A percentile compares a stretch with the other conserved stretches of the same genome.
Evolutionary conservation across 2,888 invertebrate genomes (phyloP).

Genomic region (Plemyria rubiginata): DNA sequence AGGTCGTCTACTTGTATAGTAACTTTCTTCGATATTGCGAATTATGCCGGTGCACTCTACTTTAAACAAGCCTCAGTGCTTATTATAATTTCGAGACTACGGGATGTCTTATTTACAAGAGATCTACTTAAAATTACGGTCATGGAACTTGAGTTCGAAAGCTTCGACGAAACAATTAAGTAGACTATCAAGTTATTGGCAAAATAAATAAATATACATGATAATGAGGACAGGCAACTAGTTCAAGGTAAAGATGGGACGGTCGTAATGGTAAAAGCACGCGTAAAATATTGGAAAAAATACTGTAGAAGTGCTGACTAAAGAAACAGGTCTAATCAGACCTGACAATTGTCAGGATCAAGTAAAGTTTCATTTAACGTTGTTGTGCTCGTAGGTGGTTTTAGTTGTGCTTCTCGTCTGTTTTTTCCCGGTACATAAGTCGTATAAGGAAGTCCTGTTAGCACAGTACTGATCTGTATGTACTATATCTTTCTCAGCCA

Average conservation of each 20-base stretch:
- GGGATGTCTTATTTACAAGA: conserved; percentile 8
- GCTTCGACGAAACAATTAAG: conserved; percentile 16
- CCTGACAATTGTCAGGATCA: too few species aligned
- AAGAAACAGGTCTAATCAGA: neutral
- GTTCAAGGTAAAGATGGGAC: conserved; percentile 22
- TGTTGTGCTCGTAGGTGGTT: neutral
- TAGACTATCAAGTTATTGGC: conserved; percentile 16
- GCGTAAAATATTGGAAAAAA: neutral
- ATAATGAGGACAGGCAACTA: conserved; percentile 26
- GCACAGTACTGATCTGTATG: neutral
- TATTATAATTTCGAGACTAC: conserved; percentile 25
- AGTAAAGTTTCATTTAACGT: neutral
- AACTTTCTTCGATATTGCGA: conserved; percentile 45
- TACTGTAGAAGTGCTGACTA: neutral
- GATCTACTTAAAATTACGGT: conserved; percentile 21
- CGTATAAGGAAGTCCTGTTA: neutral
- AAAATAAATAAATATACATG: conserved; percentile 5
- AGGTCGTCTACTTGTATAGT: conserved; percentile 40
- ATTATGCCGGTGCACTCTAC: conserved; percentile 19
- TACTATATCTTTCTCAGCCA: neutral
- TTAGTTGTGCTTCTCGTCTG: neutral
- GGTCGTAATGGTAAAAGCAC: too few species aligned
- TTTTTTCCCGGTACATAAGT: neutral
- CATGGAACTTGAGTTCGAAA: conserved; percentile 17
- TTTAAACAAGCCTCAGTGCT: conserved; percentile 16